Evolutionary conservation across 2,888 invertebrate species (phyloP), one percentile per base, ranked within the genome.

Genomic region (Ectropis crepuscularia): DNA sequence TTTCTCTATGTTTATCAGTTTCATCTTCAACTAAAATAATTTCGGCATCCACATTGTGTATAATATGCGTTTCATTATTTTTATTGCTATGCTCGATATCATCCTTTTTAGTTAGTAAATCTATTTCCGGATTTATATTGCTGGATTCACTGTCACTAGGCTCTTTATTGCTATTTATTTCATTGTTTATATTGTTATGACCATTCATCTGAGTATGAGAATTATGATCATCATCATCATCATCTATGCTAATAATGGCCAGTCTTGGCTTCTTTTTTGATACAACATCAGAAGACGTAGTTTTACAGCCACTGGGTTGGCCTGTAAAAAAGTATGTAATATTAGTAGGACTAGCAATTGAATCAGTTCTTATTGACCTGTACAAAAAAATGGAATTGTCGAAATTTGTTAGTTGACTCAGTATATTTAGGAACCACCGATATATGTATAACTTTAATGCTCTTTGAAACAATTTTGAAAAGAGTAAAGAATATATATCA

Each of bases 201-300:
- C 41, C 38, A 55, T 16, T 46, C 12, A 6, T 54, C 16, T 46
- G 28, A 10, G 49, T 45, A 38, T 12, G 36, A 57, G 71, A 53
- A 63, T 72, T 66, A 53, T 45, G 12, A 47, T 47, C 53, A 45
- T 58, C 59, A 38, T 54, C 53, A 37, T 70, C 71, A 68, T 72
- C 65, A 63, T 74, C 79, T 57, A 79, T 67, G 50, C 70, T 64
- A 62, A 79, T 79, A 37, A 76, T 43, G 59, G 74, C 73, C 65
- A 67, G 54, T 53, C 75, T 78, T 54, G 53, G 47, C 45, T 70
- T 71, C 59, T 78, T 75, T 28, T 28, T 39, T 47, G 50, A 45
- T 51, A 28, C 45, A 67, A 78, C 51, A 45, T 6, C 9, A 9
- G 49, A 45, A n/a, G 37, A 45, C 4, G 28, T 50, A 10, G 36